Evolutionary conservation across 2,888 invertebrate species (phyloP).

Genomic region (Brachyptera risi): DNA sequence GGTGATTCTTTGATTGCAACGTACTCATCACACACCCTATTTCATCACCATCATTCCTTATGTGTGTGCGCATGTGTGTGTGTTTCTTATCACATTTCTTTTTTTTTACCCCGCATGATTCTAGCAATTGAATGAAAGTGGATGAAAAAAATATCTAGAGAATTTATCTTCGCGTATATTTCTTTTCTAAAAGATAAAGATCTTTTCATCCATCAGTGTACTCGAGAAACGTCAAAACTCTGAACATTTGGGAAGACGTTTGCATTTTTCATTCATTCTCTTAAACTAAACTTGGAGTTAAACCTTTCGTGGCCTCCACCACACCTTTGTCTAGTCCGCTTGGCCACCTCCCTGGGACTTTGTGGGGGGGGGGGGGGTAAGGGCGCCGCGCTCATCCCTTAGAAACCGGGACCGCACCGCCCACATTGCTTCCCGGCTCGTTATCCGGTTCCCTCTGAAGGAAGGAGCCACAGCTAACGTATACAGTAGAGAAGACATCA

Average conservation of each 20-base stretch:
- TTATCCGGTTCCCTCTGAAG: conserved; percentile 3
- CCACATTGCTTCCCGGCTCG: conserved; percentile 1
- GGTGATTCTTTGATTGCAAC: not conserved
- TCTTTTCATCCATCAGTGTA: not conserved
- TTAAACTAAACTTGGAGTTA: not conserved
- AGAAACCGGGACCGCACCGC: not conserved
- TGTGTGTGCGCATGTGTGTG: not conserved
- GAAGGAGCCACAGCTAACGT: not conserved
- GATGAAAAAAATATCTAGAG: too few relatives aligned
- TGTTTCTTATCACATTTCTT: too few relatives aligned
- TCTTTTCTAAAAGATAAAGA: not conserved
- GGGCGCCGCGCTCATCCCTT: too few relatives aligned
- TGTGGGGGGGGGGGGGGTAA: too few relatives aligned
- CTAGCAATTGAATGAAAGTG: too few relatives aligned
- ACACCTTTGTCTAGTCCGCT: conserved; percentile 9
- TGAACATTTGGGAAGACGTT: not conserved
- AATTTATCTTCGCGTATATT: too few relatives aligned
- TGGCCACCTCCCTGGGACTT: not conserved
- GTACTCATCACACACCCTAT: not conserved
- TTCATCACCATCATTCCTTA: not conserved
- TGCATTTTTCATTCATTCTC: not conserved
- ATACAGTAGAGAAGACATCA: not conserved
- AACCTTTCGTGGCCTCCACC: not conserved
- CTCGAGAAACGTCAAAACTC: not conserved
- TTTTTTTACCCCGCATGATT: not conserved